phyloP scores from a whole-genome alignment of 2,113 vertebrate species.

The Trichechus manatus region DNA sequence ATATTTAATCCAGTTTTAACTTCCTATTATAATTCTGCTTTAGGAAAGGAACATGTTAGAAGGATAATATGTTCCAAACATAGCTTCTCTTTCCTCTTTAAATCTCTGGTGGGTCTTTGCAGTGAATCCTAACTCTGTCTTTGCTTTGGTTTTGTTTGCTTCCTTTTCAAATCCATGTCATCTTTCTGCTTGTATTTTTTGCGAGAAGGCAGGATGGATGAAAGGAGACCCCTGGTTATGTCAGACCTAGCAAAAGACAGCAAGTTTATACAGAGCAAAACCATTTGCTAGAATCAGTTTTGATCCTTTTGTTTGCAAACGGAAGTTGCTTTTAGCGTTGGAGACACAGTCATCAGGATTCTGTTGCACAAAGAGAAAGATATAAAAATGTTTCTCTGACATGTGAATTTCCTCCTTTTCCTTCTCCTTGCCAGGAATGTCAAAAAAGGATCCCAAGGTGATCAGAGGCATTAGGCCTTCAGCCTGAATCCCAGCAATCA shows the following conservation, averaged over 20 bases:
- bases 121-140: slow-evolving; percentile 9
- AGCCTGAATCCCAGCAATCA: background rate
- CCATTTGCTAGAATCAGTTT: slow-evolving; percentile 3
- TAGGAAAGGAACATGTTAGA: background rate
- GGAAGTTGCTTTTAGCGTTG: background rate
- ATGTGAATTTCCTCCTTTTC: background rate
- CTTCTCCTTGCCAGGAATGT: background rate
- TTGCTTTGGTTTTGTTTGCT: slow-evolving; percentile 34
- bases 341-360: slow-evolving; percentile 11
- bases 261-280: slow-evolving; percentile 49
- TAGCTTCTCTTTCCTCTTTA: background rate
- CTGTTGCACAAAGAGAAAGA: slow-evolving; percentile 7
- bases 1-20: background rate
- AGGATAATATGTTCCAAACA: background rate
- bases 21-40: background rate
- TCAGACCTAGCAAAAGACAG: slow-evolving; percentile 32
- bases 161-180: slow-evolving; percentile 47
- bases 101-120: background rate
- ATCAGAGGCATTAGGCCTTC: background rate
- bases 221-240: background rate
- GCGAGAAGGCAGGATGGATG: slow-evolving; percentile 10
- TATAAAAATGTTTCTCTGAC: slow-evolving; percentile 50
- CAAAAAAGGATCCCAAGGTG: background rate
- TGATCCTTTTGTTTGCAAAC: background rate
- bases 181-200: slow-evolving; percentile 18